phyloP scores from a whole-genome alignment of 2,888 invertebrate genomes.

The Oithona nana region DNA sequence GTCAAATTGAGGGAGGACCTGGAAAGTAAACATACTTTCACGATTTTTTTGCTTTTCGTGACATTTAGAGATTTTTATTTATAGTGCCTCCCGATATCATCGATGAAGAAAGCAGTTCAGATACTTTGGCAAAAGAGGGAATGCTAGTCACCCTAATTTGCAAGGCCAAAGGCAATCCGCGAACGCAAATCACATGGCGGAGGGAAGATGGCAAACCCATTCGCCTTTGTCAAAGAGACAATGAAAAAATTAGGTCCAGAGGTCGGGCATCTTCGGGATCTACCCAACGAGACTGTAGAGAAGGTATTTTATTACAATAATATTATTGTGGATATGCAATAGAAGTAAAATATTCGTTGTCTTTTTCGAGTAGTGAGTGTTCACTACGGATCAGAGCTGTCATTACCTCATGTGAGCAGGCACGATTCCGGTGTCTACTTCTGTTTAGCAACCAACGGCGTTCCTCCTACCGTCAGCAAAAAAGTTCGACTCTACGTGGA shows the following conservation, averaged over 20 bases:
- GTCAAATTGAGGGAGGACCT: not conserved
- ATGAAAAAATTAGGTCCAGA: conserved; percentile 33
- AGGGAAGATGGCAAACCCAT: conserved; percentile 72
- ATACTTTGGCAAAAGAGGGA: conserved; percentile 25
- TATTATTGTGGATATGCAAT: not conserved
- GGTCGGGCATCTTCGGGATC: not conserved
- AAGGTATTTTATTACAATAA: not conserved
- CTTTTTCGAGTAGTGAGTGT: not conserved
- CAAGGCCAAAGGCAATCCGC: conserved; percentile 24
- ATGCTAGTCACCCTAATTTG: conserved; percentile 24
- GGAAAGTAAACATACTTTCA: not conserved
- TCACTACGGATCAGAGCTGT: conserved; percentile 1
- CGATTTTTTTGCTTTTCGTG: too few relatives aligned
- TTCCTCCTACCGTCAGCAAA: conserved; percentile 15
- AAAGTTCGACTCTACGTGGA: conserved; percentile 4
- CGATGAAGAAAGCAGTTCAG: conserved; percentile 27
- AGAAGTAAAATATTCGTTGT: too few relatives aligned
- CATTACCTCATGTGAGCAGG: conserved; percentile 2
- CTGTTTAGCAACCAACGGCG: conserved; percentile 6
- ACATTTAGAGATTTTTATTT: too few relatives aligned
- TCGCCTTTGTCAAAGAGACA: conserved; percentile 65
- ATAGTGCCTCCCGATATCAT: conserved; percentile 29
- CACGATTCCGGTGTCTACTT: conserved; percentile 5
- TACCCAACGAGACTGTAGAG: not conserved
- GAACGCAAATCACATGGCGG: conserved; percentile 75